Evolutionary conservation across 2,888 invertebrate genomes (phyloP), one percentile per base, ranked within the genome.

Genomic region (Eupithecia exiguata): DNA sequence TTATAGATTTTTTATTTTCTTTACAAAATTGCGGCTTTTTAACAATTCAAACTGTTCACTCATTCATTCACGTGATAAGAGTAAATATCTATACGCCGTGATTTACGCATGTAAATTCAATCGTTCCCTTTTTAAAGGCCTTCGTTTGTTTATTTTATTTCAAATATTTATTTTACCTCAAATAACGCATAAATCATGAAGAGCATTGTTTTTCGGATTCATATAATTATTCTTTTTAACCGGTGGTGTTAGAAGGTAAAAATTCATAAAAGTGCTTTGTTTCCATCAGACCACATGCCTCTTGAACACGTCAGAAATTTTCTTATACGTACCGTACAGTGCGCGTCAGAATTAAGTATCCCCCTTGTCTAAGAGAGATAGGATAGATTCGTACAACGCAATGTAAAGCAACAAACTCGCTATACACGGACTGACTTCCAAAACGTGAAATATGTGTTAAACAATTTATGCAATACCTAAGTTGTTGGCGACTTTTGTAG

Each of bases 31-130:
- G 38, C 30, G 30, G 16, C 25, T 40, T 25, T 53, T 49, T 65
- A 65, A n/a, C 36, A 62, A 62, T 30, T 38, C 40, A 68, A 70
- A 71, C 40, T 46, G 71, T 71, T 65, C n/a, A 38, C 38, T 69
- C 68, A 70, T 63, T 68, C 40, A 46, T 69, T 71, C 74, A 61
- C 36, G 58, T 74, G 74, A 70, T 74, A 74, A 74, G 70, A 65
- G 69, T 69, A 6, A 53, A 68, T 68, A 53, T n/a, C 21, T 21
- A 49, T 65, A 14, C n/a, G 58, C 35, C 63, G 63, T 68, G 74
- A 68, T 70, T 74, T 74, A 71, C 43, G 58, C 21, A 65, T 70
- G 68, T 18, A 68, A 70, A 68, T 74, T 74, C 53, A 74, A 74
- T 74, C 70, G 63, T 40, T 68, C 58, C 30, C 62, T 68, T 67